phyloP scores from a whole-genome alignment of 1,140 invertebrate genomes.

The Micrasema minimum region DNA sequence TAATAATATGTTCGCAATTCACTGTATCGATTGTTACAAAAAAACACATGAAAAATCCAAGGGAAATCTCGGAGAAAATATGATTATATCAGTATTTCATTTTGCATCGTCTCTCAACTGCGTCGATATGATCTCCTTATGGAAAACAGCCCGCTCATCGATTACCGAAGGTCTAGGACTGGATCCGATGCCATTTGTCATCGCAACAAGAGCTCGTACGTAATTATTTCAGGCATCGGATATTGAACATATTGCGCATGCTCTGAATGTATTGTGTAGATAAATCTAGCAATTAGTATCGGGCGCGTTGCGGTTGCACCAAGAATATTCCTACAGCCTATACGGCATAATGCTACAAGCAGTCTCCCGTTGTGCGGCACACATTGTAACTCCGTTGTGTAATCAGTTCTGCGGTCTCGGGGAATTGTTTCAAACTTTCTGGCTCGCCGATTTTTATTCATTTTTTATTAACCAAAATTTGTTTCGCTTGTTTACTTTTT shows the following conservation, averaged over 20 bases:
- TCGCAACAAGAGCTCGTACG: constrained; percentile 2
- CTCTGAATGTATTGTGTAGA: not conserved
- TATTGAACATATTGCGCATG: not conserved
- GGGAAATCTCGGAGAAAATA: no score
- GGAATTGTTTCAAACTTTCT: constrained; percentile 25
- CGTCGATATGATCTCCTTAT: no score
- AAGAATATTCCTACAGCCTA: not conserved
- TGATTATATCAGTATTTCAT: no score
- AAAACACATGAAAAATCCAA: no score
- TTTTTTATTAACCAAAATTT: not conserved
- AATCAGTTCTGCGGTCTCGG: not conserved
- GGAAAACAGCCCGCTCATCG: not conserved
- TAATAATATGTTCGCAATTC: no score
- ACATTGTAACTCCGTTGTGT: not conserved
- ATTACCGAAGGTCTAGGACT: constrained; percentile 18
- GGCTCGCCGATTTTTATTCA: not conserved
- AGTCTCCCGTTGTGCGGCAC: constrained; percentile 13
- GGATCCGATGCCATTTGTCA: constrained; percentile 11
- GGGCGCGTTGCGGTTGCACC: constrained; percentile 13
- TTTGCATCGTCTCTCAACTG: no score
- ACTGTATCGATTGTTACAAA: no score
- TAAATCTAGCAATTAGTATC: constrained; percentile 17
- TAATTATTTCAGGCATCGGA: not conserved
- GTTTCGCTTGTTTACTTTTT: no score
- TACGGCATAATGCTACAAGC: not conserved